phyloP scores from a whole-genome alignment of 2,113 vertebrate species.

The Austrofundulus limnaeus region DNA sequence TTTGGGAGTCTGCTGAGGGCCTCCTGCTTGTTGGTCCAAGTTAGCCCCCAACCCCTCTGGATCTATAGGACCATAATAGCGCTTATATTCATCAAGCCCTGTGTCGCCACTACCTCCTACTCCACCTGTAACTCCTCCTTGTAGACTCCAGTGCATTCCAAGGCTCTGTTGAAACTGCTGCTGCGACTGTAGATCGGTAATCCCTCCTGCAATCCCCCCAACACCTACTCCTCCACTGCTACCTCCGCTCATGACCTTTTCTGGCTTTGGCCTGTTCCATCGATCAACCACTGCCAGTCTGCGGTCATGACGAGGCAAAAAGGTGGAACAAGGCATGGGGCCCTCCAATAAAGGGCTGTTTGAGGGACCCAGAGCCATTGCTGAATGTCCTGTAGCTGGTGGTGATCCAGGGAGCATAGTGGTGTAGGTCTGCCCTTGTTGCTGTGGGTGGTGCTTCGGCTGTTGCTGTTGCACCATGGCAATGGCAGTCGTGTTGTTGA shows the following conservation, averaged over 20 bases:
- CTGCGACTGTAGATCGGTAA: conserved; percentile 71
- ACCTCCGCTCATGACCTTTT: conserved; percentile 75
- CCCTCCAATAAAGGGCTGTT: conserved; percentile 82
- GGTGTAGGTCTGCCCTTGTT: conserved; percentile 74
- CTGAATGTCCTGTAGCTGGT: conserved; percentile 75
- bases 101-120: conserved; percentile 58
- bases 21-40: conserved; percentile 67
- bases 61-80: conserved; percentile 91
- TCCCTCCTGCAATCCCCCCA: conserved; percentile 73
- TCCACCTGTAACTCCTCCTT: conserved; percentile 43
- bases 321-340: conserved; percentile 85
- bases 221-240: conserved; percentile 68
- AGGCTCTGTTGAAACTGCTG: conserved; percentile 71
- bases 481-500: conserved; percentile 77
- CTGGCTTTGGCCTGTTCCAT: conserved; percentile 84
- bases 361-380: conserved; percentile 83
- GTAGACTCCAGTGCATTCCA: conserved; percentile 72
- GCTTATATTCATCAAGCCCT: conserved; percentile 87
- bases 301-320: conserved; percentile 86
- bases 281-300: conserved; percentile 84
- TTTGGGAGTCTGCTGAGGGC: conserved; percentile 76
- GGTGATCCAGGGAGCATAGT: conserved; percentile 77
- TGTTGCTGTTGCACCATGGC: conserved; percentile 78
- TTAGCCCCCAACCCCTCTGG: conserved; percentile 84
- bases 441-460: conserved; percentile 73